Evolutionary conservation across 1,140 invertebrate species (phyloP).

Genomic region (Pantala flavescens): DNA sequence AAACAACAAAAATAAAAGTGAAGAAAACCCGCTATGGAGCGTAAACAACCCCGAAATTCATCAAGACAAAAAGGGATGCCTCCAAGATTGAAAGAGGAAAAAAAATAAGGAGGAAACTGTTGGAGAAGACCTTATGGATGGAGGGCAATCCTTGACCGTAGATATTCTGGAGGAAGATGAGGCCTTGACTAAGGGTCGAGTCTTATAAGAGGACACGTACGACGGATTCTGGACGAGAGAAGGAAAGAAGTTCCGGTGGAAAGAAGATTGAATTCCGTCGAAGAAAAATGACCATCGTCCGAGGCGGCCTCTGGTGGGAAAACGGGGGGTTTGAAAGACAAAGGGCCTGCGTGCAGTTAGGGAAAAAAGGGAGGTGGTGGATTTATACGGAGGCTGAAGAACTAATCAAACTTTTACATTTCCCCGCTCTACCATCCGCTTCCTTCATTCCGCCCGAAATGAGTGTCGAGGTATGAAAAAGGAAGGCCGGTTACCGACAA

Average conservation of each 20-base stretch:
- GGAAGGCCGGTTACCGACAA: too few relatives aligned
- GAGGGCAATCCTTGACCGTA: conserved; percentile 7
- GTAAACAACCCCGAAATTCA: too few relatives aligned
- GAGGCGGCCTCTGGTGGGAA: neutral
- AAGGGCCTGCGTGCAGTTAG: neutral
- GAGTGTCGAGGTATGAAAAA: too few relatives aligned
- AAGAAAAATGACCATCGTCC: neutral
- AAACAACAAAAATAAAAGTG: too few relatives aligned
- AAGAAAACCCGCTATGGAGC: too few relatives aligned
- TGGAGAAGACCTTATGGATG: neutral
- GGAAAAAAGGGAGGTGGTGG: neutral
- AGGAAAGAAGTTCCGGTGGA: conserved; percentile 2
- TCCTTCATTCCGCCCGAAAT: neutral
- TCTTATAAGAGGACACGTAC: neutral
- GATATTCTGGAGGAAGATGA: neutral
- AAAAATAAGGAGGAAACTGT: neutral
- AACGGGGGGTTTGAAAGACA: neutral
- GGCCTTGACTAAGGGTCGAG: neutral
- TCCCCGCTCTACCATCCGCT: neutral
- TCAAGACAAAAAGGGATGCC: too few relatives aligned
- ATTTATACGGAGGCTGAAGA: neutral
- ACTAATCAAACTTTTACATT: conserved; percentile 5
- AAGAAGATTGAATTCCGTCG: conserved; percentile 4
- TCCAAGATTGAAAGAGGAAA: neutral
- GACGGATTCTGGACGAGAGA: neutral